Evolutionary conservation across 2,797 vertebrate genomes (phyloP).

Genomic region (Loris lydekkerianus): DNA sequence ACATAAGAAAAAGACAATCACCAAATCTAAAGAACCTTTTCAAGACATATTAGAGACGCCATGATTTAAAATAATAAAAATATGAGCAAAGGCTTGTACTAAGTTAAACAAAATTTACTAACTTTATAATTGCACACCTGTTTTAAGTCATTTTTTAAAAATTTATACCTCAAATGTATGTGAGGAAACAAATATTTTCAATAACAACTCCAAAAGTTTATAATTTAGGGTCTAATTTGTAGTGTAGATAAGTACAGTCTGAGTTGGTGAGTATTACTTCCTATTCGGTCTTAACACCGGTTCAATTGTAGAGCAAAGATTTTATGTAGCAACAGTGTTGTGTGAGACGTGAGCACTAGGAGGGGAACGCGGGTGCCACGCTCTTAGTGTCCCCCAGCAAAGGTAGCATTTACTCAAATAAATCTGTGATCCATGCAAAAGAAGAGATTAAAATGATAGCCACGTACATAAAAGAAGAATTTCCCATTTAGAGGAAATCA

Average conservation of each 20-base stretch:
- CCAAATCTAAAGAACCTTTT: not conserved
- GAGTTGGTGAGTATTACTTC: not conserved
- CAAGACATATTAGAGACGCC: not conserved
- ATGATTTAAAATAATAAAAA: not conserved
- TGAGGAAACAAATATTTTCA: constrained; percentile 41
- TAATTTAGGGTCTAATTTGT: not conserved
- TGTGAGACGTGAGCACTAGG: not conserved
- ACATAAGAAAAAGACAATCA: not conserved
- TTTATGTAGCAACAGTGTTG: not conserved
- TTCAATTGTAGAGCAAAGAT: not conserved
- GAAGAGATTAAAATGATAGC: not conserved
- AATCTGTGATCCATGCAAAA: constrained; percentile 1
- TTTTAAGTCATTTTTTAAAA: not conserved
- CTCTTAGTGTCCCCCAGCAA: not conserved
- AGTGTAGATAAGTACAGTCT: not conserved
- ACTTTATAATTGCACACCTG: not conserved
- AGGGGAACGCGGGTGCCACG: not conserved
- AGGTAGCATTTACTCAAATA: not conserved
- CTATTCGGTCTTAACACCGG: not conserved
- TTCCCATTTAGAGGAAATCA: not conserved
- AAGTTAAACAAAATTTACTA: not conserved
- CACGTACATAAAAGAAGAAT: not conserved
- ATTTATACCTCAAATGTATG: not conserved
- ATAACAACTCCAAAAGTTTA: not conserved
- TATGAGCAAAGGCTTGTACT: not conserved